These are phyloP conservation scores for Cynoglossus semilaevis DNA, from an alignment of 2,113 vertebrate species.

Conservation along the genomic window DNA sequence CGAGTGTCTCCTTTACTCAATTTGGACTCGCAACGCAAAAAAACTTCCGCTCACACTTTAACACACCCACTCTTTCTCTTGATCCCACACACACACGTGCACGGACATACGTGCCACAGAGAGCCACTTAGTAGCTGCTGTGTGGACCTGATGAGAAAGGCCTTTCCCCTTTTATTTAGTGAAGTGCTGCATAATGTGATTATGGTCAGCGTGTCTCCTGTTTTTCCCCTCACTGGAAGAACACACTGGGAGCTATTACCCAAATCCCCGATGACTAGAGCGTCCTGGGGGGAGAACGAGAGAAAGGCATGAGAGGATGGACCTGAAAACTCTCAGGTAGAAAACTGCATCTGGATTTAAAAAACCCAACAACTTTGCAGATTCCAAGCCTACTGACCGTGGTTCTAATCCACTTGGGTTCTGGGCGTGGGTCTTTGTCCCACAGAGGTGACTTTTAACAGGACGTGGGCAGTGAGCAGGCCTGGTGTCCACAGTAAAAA, in stretches of 20 bases:
- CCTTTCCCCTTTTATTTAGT: constrained; percentile 73
- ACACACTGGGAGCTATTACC: constrained; percentile 57
- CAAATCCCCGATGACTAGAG: constrained; percentile 56
- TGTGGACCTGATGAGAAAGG: constrained; percentile 72
- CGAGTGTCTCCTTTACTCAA: constrained; percentile 3
- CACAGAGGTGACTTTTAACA: constrained; percentile 52
- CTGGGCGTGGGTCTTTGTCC: constrained; percentile 34
- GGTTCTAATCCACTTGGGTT: constrained; percentile 2
- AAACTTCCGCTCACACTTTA: neutral
- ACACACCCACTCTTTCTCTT: neutral
- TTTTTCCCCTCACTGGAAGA: constrained; percentile 52
- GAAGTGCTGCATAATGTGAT: constrained; percentile 78
- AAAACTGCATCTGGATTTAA: neutral
- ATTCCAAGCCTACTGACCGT: constrained; percentile 1
- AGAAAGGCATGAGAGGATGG: constrained; percentile 1
- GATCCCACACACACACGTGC: neutral
- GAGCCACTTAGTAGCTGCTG: constrained; percentile 63
- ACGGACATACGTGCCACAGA: constrained; percentile 25
- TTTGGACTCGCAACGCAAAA: neutral
- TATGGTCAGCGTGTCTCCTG: constrained; percentile 62
- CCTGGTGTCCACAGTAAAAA: constrained; percentile 21
- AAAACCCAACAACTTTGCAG: neutral
- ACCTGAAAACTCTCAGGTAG: constrained; percentile 2
- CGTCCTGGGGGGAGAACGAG: constrained; percentile 17
- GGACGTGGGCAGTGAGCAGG: constrained; percentile 29